Evolutionary conservation across 1,140 invertebrate species (phyloP).

Genomic region (Drosophila subpulchrella): DNA sequence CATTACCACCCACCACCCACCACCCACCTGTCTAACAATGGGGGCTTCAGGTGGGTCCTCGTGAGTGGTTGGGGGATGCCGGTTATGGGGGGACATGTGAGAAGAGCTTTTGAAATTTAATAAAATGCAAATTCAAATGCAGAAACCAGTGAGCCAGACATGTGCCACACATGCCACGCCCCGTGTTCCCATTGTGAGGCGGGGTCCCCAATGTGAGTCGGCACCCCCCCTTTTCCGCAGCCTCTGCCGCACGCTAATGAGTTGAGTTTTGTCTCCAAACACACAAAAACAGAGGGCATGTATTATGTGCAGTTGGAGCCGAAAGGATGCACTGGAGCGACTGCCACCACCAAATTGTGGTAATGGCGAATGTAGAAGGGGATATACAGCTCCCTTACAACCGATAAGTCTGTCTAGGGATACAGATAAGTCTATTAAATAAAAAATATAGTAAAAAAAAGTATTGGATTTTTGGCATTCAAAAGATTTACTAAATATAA

Average conservation of each 20-base stretch:
- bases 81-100: conserved; percentile 38
- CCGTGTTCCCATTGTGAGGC: conserved; percentile 41
- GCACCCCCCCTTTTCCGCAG: conserved; percentile 1
- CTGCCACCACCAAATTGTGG: conserved; percentile 60
- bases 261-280: conserved; percentile 55
- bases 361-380: conserved; percentile 47
- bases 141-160: conserved; percentile 68
- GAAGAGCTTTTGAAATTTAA: conserved; percentile 79
- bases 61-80: conserved; percentile 13
- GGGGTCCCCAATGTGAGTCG: background rate
- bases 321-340: conserved; percentile 61
- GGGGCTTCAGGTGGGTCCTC: conserved; percentile 53
- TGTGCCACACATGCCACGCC: conserved; percentile 60
- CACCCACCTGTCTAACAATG: conserved; percentile 54
- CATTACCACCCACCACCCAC: background rate
- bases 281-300: conserved; percentile 49
- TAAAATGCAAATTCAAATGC: conserved; percentile 79
- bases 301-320: conserved; percentile 63
- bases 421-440: background rate
- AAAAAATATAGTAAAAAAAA: background rate
- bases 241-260: conserved; percentile 66
- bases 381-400: background rate
- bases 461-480: no score
- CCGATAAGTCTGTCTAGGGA: background rate
- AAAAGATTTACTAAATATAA: no score